These are phyloP conservation scores for Neuroscelio doddi DNA, from an alignment of 2,888 invertebrate genomes.

Conservation along the genomic window DNA sequence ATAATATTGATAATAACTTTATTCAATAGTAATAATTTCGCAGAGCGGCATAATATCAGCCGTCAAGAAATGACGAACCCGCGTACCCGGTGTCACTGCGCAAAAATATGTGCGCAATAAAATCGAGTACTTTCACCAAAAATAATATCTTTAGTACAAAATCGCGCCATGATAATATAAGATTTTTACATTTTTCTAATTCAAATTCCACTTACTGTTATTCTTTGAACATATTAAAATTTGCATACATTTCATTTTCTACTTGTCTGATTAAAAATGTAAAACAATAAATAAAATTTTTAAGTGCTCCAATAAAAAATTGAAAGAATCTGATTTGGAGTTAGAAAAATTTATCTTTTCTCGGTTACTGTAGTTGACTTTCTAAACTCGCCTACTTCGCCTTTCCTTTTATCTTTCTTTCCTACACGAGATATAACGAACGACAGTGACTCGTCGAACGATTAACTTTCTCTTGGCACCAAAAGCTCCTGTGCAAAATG, in stretches of 20 bases:
- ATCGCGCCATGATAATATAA: slow-evolving; percentile 10
- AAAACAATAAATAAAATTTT: too few relatives aligned
- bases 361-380: slow-evolving; percentile 19
- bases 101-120: too few relatives aligned
- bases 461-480: slow-evolving; percentile 14
- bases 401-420: slow-evolving; percentile 12
- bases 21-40: too few relatives aligned
- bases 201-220: too few relatives aligned
- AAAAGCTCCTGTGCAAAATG: slow-evolving; percentile 4
- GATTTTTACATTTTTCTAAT: too few relatives aligned
- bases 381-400: slow-evolving; percentile 42
- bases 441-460: slow-evolving; percentile 7
- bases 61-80: too few relatives aligned
- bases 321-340: background rate
- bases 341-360: background rate
- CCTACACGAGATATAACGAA: slow-evolving; percentile 6
- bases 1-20: slow-evolving; percentile 9
- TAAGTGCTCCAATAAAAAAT: too few relatives aligned
- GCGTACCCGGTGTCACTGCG: too few relatives aligned
- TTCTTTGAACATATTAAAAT: too few relatives aligned
- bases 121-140: slow-evolving; percentile 4
- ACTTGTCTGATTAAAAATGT: too few relatives aligned
- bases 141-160: slow-evolving; percentile 16
- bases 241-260: too few relatives aligned
- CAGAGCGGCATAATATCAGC: too few relatives aligned